A percentile compares a stretch with the other conserved stretches of the same genome.
Conservation (phyloP, 1,140 invertebrate species). For the Alviniconcha marisindica region DNA sequence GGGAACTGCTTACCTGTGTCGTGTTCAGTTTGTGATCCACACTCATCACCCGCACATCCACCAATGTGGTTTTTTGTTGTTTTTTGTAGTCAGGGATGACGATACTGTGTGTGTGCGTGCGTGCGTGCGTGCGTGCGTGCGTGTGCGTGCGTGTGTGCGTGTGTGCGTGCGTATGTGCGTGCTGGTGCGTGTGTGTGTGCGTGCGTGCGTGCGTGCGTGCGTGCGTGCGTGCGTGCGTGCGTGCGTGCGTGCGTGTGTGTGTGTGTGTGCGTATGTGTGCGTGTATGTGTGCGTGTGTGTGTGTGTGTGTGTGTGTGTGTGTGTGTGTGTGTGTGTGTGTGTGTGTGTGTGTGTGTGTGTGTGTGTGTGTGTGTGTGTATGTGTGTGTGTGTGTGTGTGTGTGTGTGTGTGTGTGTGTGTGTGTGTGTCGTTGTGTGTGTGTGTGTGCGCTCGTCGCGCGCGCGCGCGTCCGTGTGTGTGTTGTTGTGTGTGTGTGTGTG, state of each 20-base stretch:
- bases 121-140: neutral
- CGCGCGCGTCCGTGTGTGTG: no score
- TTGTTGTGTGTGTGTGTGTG: neutral
- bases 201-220: slow-evolving; percentile 15
- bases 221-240: neutral
- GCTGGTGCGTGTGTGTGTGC: neutral
- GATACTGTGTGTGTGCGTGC: neutral
- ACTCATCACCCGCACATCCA: no score
- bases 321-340: neutral
- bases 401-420: slow-evolving; percentile 10
- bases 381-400: slow-evolving; percentile 4
- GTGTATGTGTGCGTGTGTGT: neutral
- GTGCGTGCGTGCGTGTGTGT: neutral
- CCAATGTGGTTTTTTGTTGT: no score
- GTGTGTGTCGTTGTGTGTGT: neutral
- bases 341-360: neutral
- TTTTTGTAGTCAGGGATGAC: no score
- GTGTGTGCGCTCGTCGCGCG: neutral
- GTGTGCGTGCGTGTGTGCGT: neutral
- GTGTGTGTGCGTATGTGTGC: neutral
- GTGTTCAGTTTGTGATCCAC: no score
- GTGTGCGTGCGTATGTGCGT: neutral
- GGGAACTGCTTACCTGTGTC: no score
- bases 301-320: neutral
- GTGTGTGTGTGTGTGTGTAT: neutral